A percentile compares a stretch with the other conserved stretches of the same genome.
Conservation (phyloP, 1,140 invertebrate genomes). For the Drosophila elegans region DNA sequence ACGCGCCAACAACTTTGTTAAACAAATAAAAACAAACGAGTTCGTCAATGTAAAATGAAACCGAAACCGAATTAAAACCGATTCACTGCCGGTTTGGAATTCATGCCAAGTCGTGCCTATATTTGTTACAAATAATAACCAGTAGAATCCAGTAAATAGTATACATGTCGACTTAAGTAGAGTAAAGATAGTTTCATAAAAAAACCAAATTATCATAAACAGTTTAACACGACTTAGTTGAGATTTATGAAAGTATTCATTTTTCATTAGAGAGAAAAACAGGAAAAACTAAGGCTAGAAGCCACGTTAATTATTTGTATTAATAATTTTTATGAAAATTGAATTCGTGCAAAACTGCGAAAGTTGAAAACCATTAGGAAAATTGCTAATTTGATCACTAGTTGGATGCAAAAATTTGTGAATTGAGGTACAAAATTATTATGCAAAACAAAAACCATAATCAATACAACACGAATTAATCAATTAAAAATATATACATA, state of each 20-base stretch:
- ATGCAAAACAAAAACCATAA: conserved; percentile 18
- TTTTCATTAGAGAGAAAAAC: not conserved
- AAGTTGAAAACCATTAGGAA: conserved; percentile 11
- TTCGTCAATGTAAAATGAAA: conserved; percentile 31
- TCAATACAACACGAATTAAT: conserved; percentile 16
- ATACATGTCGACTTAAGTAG: not conserved
- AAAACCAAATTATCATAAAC: not conserved
- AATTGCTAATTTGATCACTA: conserved; percentile 21
- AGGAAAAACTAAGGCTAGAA: not conserved
- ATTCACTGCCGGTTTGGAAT: conserved; percentile 12
- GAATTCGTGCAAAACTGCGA: conserved; percentile 27
- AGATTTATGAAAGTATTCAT: not conserved
- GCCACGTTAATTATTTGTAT: not conserved
- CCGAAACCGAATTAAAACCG: conserved; percentile 3
- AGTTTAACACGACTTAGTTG: not conserved
- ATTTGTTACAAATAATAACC: conserved; percentile 1
- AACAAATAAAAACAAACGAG: conserved; percentile 14
- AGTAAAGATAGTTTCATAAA: not conserved
- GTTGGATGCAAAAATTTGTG: conserved; percentile 11
- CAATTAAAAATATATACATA: conserved; percentile 7
- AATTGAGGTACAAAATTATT: conserved; percentile 12
- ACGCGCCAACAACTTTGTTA: conserved; percentile 36
- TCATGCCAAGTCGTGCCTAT: conserved; percentile 15
- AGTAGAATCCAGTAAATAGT: conserved; percentile 5
- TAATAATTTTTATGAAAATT: conserved; percentile 26